These are phyloP conservation scores for Drosophila testacea DNA, from an alignment of 2,888 invertebrate genomes.

Conservation along the genomic window DNA sequence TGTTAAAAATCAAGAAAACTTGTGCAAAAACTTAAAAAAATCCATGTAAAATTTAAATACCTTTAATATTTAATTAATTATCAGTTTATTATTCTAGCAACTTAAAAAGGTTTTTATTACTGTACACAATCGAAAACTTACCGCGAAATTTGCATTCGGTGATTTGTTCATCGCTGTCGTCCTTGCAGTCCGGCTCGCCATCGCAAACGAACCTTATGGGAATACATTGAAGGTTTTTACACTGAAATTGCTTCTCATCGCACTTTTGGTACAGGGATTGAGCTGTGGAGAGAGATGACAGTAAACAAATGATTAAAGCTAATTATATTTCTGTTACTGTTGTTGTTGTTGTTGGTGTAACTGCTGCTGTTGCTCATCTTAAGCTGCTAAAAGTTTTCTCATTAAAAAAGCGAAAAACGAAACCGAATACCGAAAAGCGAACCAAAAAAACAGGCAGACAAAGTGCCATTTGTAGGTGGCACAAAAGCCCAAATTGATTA, in stretches of 20 bases:
- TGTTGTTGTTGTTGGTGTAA: conserved; percentile 19
- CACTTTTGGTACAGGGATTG: conserved; percentile 77
- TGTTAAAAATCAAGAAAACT: too few species aligned
- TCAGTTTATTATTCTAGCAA: too few species aligned
- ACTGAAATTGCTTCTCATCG: conserved; percentile 89
- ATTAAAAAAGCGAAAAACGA: conserved; percentile 55
- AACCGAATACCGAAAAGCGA: conserved; percentile 32
- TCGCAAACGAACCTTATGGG: conserved; percentile 92
- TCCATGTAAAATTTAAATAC: too few species aligned
- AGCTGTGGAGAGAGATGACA: conserved; percentile 62
- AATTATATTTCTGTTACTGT: conserved; percentile 54
- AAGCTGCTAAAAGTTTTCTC: conserved; percentile 71
- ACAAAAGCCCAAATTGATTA: conserved; percentile 75
- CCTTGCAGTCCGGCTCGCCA: conserved; percentile 91
- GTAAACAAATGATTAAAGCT: conserved; percentile 71
- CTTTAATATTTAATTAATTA: too few species aligned
- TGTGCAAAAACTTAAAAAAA: too few species aligned
- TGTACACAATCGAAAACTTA: conserved; percentile 49
- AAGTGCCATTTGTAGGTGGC: conserved; percentile 47
- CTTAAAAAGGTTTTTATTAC: too few species aligned
- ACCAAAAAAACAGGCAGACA: conserved; percentile 26
- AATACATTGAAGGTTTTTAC: conserved; percentile 91
- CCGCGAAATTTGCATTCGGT: conserved; percentile 89
- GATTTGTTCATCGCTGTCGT: conserved; percentile 92
- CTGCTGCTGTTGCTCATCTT: conserved; percentile 24